Evolutionary conservation across 2,888 invertebrate species (phyloP), one percentile per base, ranked within the genome.

Genomic region (Argyresthia albistria): DNA sequence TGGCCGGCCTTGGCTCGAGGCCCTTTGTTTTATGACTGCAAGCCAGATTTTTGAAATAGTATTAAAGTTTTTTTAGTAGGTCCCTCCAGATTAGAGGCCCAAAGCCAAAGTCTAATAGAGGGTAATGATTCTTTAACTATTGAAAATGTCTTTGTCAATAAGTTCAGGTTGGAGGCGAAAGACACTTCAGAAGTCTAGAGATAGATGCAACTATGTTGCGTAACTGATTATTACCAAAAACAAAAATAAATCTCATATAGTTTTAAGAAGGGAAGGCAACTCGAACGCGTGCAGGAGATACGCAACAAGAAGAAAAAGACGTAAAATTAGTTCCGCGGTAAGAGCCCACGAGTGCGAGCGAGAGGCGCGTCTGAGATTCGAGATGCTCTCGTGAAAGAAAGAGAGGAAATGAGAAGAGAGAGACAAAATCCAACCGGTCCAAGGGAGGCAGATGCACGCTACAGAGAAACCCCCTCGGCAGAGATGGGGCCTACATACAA

Each of bases 381-480:
- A 46, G 43, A 54, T 43, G 50, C 39, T 48, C 55, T 56, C 43
- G 76, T 59, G 58, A 58, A 71, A 84, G 57, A 59, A 78, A 67
- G 80, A 76, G 45, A 55, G 61, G 43, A 53, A 58, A 53, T 60
- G 61, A 62, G 43, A 43, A 65, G 67, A 73, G 68, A 71, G 70
- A 73, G 71, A 73, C 69, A 72, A 75, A 74, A 76, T 67, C 65
- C 72, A 82, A 86, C 86, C 86, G 84, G 86, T 86, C 80, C 69
- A 65, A 60, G 75, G 80, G 80, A 79, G 71, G 86, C 86, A 86
- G 86, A 86, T 86, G 84, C 71, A 73, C 69, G 67, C 64, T 63
- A 65, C 69, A 39, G 15, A 65, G 66, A 80, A 79, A 79, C 78
- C 86, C 84, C 76, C 65, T 66, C 68, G 80, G 82, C 80, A 73